These are phyloP conservation scores for Saiga tatarica DNA, from an alignment of 2,113 vertebrate genomes.

Conservation along the genomic window DNA sequence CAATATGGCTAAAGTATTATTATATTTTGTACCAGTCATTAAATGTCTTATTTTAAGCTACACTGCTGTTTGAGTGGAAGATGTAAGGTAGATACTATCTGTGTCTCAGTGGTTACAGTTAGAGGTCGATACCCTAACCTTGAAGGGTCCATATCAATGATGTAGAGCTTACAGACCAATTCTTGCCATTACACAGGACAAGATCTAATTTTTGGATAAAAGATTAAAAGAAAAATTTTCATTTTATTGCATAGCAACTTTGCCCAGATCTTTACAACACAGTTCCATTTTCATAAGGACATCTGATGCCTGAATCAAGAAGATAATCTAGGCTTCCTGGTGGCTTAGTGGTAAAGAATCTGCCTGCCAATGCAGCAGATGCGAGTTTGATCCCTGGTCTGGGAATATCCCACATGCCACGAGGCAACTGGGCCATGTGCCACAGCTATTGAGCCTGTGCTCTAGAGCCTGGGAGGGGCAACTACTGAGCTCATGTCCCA, in stretches of 20 bases:
- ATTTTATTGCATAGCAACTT: not conserved
- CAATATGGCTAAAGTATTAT: not conserved
- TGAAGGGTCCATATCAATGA: no score
- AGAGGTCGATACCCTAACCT: not conserved
- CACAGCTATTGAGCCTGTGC: not conserved
- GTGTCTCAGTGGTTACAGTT: rapidly evolving
- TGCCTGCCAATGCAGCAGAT: not conserved
- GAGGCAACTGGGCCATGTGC: not conserved
- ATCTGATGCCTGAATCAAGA: not conserved
- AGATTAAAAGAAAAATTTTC: not conserved
- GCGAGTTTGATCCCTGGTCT: not conserved
- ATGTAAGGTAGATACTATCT: no score
- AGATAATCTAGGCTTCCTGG: not conserved
- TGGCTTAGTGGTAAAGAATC: not conserved
- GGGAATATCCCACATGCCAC: not conserved
- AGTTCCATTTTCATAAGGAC: not conserved
- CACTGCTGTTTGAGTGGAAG: not conserved
- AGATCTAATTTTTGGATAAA: not conserved
- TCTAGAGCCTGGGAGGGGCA: not conserved
- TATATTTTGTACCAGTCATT: not conserved
- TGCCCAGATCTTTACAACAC: not conserved
- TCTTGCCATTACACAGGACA: not conserved
- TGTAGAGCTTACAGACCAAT: not conserved
- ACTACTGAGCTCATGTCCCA: not conserved
- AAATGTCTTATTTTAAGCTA: not conserved